Base-by-base conservation (phyloP, 2,888 invertebrate species). In the Pyrocoelia pectoralis region DNA sequence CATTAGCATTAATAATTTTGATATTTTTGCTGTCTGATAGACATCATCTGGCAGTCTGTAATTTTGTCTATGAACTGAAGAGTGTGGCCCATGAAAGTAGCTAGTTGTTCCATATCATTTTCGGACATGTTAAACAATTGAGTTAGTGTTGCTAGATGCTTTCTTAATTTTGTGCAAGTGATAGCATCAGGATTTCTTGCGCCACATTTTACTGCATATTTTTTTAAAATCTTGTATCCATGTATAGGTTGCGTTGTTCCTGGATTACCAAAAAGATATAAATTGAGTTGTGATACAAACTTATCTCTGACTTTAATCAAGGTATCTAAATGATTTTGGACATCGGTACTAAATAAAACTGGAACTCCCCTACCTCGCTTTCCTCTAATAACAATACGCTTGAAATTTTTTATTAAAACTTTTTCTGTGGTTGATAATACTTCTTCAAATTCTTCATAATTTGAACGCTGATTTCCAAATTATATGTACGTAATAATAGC, bases 1-100 rank as follows among this genome's bases (percentile, higher is more conserved):
- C 24, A 24, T 24, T 6, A 24, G 24, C 24, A 24, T 5, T 6
- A 46, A 9, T 5, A 46, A 15, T 46, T 14, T 46, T 15, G 46
- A 12, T 15, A 46, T 9, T 13, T 46, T 46, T 3, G 46, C 46
- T 3, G 46, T 46, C 12, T 46, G 46, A 15, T 40, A 40, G n/a
- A 56, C 40, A n/a, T 40, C 40, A n/a, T 40, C n/a, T 40, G 40
- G 40, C 4, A 40, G 17, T 2, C 46, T 4, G 53, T 72, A 70
- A 24, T 57, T 61, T 3, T 33, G 14, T 43, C 50, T 24, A 33
- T 72, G 72, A 13, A 71, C 53, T 10, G 61, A 65, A 56, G 0
- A 18, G 71, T 71, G 50, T 72, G 71, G 1, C 52, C 52, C 68
- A 72, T 73, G 53, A 72, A 73, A 5, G 62, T 62, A 3, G 71